A percentile compares a stretch with the other conserved stretches of the same genome.
Conservation (phyloP, 2,113 vertebrate species). For the Callionymus lyra region DNA sequence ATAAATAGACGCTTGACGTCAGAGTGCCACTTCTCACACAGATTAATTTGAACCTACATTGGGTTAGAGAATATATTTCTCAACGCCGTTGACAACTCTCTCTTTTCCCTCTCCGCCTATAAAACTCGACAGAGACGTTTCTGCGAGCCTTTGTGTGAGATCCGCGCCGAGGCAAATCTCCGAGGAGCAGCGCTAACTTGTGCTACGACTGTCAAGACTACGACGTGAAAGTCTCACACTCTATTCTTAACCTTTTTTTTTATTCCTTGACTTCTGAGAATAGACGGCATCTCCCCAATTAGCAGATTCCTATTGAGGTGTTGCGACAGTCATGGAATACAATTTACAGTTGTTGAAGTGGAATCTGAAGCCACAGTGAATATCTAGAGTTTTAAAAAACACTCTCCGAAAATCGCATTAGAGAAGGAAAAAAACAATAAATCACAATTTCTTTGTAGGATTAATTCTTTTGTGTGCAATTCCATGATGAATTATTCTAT, state of each 20-base stretch:
- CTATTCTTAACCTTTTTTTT: constrained; percentile 29
- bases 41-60: constrained; percentile 39
- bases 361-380: constrained; percentile 33
- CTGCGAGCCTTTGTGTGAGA: constrained; percentile 44
- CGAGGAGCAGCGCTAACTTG: constrained; percentile 32
- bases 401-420: no score
- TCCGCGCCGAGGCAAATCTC: constrained; percentile 49
- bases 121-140: constrained; percentile 29
- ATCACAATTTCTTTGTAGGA: no score
- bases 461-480: no score
- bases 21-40: constrained; percentile 16
- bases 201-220: constrained; percentile 41
- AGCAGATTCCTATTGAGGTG: constrained; percentile 54
- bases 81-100: constrained; percentile 45
- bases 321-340: constrained; percentile 50
- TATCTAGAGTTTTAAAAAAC: not conserved
- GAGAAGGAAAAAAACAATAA: no score
- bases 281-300: constrained; percentile 52
- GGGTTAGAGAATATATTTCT: constrained; percentile 34
- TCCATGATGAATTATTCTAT: no score
- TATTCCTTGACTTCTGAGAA: constrained; percentile 31
- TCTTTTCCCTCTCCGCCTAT: constrained; percentile 44
- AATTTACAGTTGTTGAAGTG: constrained; percentile 48
- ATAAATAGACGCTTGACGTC: constrained; percentile 53
- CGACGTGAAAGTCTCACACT: constrained; percentile 38